phyloP scores from a whole-genome alignment of 2,888 invertebrate genomes.

The Phrixothrix hirtus region DNA sequence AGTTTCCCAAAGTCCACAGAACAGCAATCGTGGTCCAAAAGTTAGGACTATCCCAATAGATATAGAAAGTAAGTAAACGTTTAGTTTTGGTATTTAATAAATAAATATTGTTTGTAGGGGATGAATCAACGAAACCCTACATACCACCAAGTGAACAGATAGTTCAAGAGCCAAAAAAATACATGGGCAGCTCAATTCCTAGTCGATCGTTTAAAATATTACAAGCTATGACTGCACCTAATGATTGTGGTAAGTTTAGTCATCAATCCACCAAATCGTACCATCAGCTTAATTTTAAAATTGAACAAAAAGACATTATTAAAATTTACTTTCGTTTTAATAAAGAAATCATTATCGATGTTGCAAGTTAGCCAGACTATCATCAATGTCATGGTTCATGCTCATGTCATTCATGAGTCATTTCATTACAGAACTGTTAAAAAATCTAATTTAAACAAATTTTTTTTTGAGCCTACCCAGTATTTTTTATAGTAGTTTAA shows the following conservation, averaged over 20 bases:
- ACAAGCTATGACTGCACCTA: conserved; percentile 77
- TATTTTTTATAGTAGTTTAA: conserved; percentile 23
- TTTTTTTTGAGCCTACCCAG: conserved; percentile 40
- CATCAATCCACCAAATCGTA: conserved; percentile 11
- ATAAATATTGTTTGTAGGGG: conserved; percentile 37
- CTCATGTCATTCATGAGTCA: conserved; percentile 24
- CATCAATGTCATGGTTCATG: conserved; percentile 14
- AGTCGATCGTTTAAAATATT: conserved; percentile 79
- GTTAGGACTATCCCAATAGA: conserved; percentile 68
- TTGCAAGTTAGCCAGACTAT: conserved; percentile 14
- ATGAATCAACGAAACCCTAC: conserved; percentile 43
- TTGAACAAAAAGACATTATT: not conserved
- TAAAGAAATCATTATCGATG: too few species aligned
- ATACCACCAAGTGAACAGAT: conserved; percentile 71
- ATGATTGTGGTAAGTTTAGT: conserved; percentile 62
- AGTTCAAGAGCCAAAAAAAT: conserved; percentile 70
- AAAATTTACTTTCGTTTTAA: too few species aligned
- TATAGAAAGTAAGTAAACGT: conserved; percentile 61
- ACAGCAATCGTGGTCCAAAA: conserved; percentile 17
- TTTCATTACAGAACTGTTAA: conserved; percentile 21
- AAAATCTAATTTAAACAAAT: conserved; percentile 15
- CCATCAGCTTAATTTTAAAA: conserved; percentile 12
- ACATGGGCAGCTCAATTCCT: conserved; percentile 78
- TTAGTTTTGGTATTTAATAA: too few species aligned
- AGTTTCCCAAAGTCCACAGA: conserved; percentile 27